Conservation (phyloP, 1,140 invertebrate species). For the Aphaenogaster rudis region DNA sequence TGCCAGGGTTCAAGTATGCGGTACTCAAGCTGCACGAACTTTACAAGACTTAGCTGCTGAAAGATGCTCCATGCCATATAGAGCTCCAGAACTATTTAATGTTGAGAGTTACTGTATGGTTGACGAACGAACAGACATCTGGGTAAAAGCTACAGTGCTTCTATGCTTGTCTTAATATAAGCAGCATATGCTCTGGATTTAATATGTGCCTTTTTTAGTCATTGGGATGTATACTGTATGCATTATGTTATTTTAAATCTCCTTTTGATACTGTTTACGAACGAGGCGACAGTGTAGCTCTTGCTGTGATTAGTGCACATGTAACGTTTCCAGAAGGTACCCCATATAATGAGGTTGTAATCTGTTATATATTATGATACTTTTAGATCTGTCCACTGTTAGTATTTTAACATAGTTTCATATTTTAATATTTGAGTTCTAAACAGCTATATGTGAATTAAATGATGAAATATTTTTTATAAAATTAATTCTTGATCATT, state of each 20-base stretch:
- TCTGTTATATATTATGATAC: neutral
- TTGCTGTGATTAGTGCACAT: constrained; percentile 94
- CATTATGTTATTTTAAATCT: constrained; percentile 94
- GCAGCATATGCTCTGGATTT: neutral
- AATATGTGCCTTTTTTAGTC: constrained; percentile 89
- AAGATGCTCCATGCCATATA: constrained; percentile 95
- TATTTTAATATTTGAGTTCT: neutral
- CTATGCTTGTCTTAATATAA: neutral
- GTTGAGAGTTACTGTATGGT: constrained; percentile 93
- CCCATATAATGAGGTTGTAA: constrained; percentile 89
- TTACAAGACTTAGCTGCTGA: constrained; percentile 94
- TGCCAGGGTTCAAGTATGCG: constrained; percentile 92
- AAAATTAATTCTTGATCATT: neutral
- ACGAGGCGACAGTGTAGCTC: constrained; percentile 94
- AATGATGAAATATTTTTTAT: neutral
- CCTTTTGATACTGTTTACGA: constrained; percentile 95
- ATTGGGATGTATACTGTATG: constrained; percentile 94
- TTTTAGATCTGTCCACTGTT: neutral
- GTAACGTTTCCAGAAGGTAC: constrained; percentile 91
- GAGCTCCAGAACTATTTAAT: constrained; percentile 95
- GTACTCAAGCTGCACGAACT: constrained; percentile 90
- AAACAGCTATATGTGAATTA: neutral
- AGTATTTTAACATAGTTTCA: neutral
- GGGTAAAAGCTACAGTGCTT: constrained; percentile 88
- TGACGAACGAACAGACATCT: constrained; percentile 95